Evolutionary conservation across 1,140 invertebrate species (phyloP).

Genomic region (Ceratitis capitata): DNA sequence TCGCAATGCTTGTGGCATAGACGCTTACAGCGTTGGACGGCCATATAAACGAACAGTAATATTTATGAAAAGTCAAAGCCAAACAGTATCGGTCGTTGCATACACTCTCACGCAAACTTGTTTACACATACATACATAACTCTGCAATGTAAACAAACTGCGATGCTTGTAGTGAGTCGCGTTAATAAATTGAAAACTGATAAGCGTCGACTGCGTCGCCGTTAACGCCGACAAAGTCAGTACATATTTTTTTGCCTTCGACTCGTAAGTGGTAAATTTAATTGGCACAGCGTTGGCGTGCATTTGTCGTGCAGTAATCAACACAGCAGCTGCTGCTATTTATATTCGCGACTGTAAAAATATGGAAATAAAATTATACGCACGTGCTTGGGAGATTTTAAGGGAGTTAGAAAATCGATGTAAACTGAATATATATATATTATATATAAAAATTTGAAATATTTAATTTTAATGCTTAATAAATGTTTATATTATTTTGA

Average conservation of each 20-base stretch:
- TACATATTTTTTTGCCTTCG: not conserved
- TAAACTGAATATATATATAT: not conserved
- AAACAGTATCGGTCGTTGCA: not conserved
- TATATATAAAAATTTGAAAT: not conserved
- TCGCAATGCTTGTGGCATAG: not conserved
- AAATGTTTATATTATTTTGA: too few species aligned
- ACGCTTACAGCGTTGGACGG: not conserved
- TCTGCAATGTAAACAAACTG: not conserved
- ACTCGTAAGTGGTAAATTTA: not conserved
- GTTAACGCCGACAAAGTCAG: too few species aligned
- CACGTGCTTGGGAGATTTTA: too few species aligned
- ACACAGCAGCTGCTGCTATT: not conserved
- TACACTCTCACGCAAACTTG: not conserved
- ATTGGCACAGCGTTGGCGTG: not conserved
- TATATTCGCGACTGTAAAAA: too few species aligned
- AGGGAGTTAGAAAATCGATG: too few species aligned
- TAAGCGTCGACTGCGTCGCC: too few species aligned
- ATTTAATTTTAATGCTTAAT: not conserved
- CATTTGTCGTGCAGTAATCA: not conserved
- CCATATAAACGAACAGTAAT: not conserved
- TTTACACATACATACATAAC: not conserved
- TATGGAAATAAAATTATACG: too few species aligned
- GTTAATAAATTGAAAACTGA: constrained; percentile 17
- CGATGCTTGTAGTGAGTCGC: not conserved
- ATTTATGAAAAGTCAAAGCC: not conserved